phyloP scores from a whole-genome alignment of 2,797 vertebrate genomes.

The Holocentrus rufus region DNA sequence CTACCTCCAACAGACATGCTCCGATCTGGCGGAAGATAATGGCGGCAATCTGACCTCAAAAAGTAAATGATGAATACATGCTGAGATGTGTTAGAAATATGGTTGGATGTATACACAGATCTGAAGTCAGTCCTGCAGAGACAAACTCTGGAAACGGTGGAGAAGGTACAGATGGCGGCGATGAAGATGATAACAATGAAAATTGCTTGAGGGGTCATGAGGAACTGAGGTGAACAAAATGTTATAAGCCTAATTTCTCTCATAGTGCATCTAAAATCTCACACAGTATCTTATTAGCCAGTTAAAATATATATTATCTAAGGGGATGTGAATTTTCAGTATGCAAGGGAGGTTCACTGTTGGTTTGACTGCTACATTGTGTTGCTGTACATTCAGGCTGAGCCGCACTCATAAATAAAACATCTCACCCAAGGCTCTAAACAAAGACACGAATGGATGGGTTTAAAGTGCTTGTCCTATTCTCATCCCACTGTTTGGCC shows the following conservation, averaged over 20 bases:
- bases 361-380: slow-evolving; percentile 28
- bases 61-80: not conserved
- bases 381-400: slow-evolving; percentile 39
- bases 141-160: not conserved
- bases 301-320: slow-evolving; percentile 2
- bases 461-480: slow-evolving; percentile 22
- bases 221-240: not conserved
- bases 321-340: not conserved
- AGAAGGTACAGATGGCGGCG: not conserved
- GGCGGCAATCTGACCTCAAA: not conserved
- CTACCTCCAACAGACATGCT: not conserved
- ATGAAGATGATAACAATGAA: not conserved
- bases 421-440: slow-evolving; percentile 38
- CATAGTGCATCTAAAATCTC: not conserved
- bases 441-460: slow-evolving; percentile 42
- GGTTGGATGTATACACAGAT: too few relatives aligned
- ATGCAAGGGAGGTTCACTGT: slow-evolving; percentile 19
- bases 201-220: not conserved
- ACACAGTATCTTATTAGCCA: too few relatives aligned
- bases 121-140: not conserved
- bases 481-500: slow-evolving; percentile 17
- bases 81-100: not conserved
- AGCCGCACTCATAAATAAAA: slow-evolving; percentile 63
- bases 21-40: not conserved
- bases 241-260: not conserved